Evolutionary conservation across 2,888 invertebrate genomes (phyloP).

Genomic region (Megastigmus dorsalis): DNA sequence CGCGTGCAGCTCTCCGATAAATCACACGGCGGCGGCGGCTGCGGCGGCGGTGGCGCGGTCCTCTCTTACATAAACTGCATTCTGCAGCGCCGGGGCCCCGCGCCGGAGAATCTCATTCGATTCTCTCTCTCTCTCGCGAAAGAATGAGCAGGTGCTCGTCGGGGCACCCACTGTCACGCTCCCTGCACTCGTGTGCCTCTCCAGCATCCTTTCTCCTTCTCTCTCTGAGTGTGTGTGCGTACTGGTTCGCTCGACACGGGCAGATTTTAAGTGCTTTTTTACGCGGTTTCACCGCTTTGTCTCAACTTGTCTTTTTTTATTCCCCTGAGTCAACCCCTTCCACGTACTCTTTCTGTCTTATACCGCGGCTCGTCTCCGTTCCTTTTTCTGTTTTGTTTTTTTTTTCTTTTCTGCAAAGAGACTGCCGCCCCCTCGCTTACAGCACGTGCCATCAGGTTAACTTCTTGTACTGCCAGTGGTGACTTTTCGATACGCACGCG

Average conservation of each 20-base stretch:
- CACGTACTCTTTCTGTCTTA: conserved; percentile 46
- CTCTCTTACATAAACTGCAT: conserved; percentile 51
- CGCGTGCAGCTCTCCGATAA: conserved; percentile 45
- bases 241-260: too few relatives aligned
- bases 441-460: too few relatives aligned
- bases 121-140: conserved; percentile 51
- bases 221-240: conserved; percentile 36
- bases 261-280: conserved; percentile 69
- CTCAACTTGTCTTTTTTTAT: conserved; percentile 59
- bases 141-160: conserved; percentile 72
- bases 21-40: conserved; percentile 32
- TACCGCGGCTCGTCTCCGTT: conserved; percentile 23
- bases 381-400: conserved; percentile 2
- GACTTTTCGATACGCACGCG: conserved; percentile 60
- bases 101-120: conserved; percentile 54
- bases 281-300: conserved; percentile 70
- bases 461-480: conserved; percentile 55
- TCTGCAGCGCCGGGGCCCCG: conserved; percentile 30
- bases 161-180: conserved; percentile 73
- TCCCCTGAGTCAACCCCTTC: too few relatives aligned
- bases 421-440: conserved; percentile 54
- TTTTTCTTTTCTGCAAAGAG: conserved; percentile 10
- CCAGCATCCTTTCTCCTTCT: conserved; percentile 45
- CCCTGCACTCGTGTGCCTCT: conserved; percentile 67
- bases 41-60: not conserved